These are phyloP conservation scores for Neoarius graeffei DNA, from an alignment of 2,113 vertebrate genomes.

Conservation along the genomic window DNA sequence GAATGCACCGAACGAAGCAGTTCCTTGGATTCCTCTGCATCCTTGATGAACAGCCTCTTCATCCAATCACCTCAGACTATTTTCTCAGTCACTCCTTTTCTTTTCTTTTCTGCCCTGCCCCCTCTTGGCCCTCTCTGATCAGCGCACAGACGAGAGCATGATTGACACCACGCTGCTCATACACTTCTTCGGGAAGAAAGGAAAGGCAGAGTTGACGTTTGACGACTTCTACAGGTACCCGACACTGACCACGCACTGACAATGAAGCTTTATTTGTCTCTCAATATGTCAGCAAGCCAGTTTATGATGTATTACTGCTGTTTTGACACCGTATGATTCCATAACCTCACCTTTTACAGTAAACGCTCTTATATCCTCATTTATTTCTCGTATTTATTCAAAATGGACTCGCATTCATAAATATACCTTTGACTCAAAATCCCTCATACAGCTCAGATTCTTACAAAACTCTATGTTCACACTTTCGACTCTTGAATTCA, in stretches of 20 bases:
- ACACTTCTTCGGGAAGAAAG: constrained; percentile 98
- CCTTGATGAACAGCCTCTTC: constrained; percentile 18
- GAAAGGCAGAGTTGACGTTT: constrained; percentile 95
- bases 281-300: neutral
- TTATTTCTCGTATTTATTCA: neutral
- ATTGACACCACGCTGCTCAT: constrained; percentile 93
- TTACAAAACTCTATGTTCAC: neutral
- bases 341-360: neutral
- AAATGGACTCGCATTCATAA: neutral
- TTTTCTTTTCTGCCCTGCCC: constrained; percentile 30
- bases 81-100: constrained; percentile 42
- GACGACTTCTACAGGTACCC: constrained; percentile 95
- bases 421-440: neutral
- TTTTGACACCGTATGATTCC: neutral
- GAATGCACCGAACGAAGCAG: constrained; percentile 18
- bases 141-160: constrained; percentile 88
- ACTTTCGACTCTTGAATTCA: neutral
- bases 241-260: neutral
- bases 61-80: constrained; percentile 20
- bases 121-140: constrained; percentile 32
- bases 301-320: neutral
- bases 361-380: neutral
- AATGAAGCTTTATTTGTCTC: neutral
- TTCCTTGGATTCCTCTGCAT: constrained; percentile 53
- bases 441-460: neutral